These are phyloP conservation scores for Calephelis perditalis DNA, from an alignment of 2,888 invertebrate genomes.

Conservation along the genomic window DNA sequence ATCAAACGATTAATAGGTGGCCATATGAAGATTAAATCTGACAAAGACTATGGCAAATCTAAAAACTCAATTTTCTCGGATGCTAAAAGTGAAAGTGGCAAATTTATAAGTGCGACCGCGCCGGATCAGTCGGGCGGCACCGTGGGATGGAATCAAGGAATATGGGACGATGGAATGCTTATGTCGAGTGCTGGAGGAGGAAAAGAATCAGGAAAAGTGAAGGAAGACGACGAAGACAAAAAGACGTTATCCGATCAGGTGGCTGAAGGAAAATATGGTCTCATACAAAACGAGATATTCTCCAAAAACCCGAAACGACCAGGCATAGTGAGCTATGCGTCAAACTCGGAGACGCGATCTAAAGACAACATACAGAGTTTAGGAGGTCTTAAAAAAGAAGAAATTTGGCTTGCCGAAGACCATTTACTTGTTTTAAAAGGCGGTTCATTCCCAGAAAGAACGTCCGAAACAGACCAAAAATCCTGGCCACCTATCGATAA, in stretches of 20 bases:
- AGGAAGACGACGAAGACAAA: constrained; percentile 82
- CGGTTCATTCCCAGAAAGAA: constrained; percentile 81
- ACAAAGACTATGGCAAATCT: constrained; percentile 59
- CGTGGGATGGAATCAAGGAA: constrained; percentile 73
- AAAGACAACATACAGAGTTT: constrained; percentile 88
- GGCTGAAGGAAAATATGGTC: constrained; percentile 92
- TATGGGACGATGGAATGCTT: constrained; percentile 83
- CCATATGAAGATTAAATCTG: constrained; percentile 75
- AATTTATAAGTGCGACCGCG: constrained; percentile 58
- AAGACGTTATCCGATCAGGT: constrained; percentile 94
- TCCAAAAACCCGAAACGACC: constrained; percentile 84
- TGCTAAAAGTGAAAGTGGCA: constrained; percentile 59
- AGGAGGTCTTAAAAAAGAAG: constrained; percentile 89
- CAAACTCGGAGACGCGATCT: constrained; percentile 86
- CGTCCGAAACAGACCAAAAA: constrained; percentile 60
- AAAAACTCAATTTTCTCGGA: constrained; percentile 60
- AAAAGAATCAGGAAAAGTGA: constrained; percentile 69
- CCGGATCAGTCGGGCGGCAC: constrained; percentile 70
- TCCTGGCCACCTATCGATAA: constrained; percentile 91
- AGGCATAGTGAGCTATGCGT: constrained; percentile 88
- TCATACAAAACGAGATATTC: constrained; percentile 92
- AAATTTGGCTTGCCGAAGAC: constrained; percentile 94
- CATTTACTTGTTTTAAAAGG: constrained; percentile 90
- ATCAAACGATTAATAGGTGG: constrained; percentile 84
- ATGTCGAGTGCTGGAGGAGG: constrained; percentile 84